phyloP scores from a whole-genome alignment of 2,797 vertebrate species.

The Sebastes itinus region DNA sequence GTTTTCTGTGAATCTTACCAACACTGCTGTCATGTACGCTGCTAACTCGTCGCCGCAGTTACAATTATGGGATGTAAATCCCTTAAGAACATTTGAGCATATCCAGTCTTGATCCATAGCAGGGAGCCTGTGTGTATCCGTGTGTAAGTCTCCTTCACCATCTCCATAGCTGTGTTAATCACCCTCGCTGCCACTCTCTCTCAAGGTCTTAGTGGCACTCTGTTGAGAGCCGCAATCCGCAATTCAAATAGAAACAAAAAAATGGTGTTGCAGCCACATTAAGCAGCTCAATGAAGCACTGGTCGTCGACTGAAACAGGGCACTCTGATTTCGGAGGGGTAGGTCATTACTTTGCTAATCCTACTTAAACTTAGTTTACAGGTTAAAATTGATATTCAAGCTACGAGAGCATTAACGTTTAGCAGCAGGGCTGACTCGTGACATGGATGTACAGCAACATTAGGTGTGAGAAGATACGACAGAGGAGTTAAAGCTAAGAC shows the following conservation, averaged over 20 bases:
- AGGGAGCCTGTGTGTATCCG: constrained; percentile 66
- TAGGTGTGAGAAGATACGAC: not conserved
- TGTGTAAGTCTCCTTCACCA: constrained; percentile 69
- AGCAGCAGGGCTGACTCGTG: not conserved
- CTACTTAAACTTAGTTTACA: constrained; percentile 50
- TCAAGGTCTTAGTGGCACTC: constrained; percentile 73
- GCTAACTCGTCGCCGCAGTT: constrained; percentile 59
- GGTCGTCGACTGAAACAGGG: constrained; percentile 39
- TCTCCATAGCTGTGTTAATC: constrained; percentile 74
- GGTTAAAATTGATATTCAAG: constrained; percentile 57
- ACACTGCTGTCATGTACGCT: constrained; percentile 41
- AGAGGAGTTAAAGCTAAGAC: not conserved
- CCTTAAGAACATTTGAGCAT: constrained; percentile 75
- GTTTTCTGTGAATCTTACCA: constrained; percentile 23
- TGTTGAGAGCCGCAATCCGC: constrained; percentile 59
- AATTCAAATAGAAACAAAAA: constrained; percentile 64
- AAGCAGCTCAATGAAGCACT: constrained; percentile 57
- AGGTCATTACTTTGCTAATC: constrained; percentile 62
- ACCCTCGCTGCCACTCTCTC: constrained; percentile 76
- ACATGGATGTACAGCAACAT: not conserved
- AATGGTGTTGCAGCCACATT: constrained; percentile 49
- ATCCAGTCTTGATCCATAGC: constrained; percentile 67
- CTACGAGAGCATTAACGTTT: constrained; percentile 10
- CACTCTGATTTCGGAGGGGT: constrained; percentile 41
- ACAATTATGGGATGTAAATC: constrained; percentile 79